Evolutionary conservation across 1,140 invertebrate species (phyloP).

Genomic region (Eumeta japonica): DNA sequence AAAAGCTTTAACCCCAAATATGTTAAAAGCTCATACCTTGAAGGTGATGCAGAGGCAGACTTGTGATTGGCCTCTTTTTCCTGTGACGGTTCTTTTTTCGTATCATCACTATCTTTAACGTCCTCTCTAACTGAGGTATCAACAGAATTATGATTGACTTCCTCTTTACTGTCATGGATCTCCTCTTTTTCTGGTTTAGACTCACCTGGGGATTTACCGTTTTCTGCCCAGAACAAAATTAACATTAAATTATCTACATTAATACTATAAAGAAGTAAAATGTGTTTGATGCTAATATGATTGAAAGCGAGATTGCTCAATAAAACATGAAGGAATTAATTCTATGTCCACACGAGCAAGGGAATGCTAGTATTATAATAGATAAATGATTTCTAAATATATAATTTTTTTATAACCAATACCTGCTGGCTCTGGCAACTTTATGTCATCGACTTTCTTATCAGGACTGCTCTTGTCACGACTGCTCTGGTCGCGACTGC

Average conservation of each 20-base stretch:
- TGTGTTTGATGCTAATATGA: too few relatives aligned
- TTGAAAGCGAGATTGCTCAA: too few relatives aligned
- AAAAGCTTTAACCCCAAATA: background rate
- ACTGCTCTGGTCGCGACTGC: conserved; percentile 26
- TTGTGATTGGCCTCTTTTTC: conserved; percentile 18
- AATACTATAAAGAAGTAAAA: background rate
- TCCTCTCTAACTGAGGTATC: conserved; percentile 11
- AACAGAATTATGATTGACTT: conserved; percentile 22
- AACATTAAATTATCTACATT: background rate
- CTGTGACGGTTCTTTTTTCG: conserved; percentile 13
- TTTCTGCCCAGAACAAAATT: conserved; percentile 29
- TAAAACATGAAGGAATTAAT: too few relatives aligned
- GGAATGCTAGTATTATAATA: too few relatives aligned
- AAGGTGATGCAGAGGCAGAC: conserved; percentile 39
- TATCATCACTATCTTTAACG: conserved; percentile 8
- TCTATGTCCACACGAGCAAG: too few relatives aligned
- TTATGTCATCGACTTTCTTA: conserved; percentile 33
- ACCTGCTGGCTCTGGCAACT: conserved; percentile 43
- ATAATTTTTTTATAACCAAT: too few relatives aligned
- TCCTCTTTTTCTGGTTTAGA: conserved; percentile 32
- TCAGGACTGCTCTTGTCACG: conserved; percentile 32
- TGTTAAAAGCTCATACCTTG: conserved; percentile 21
- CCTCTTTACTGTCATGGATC: conserved; percentile 33
- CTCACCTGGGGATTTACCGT: conserved; percentile 51
- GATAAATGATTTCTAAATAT: too few relatives aligned